Evolutionary conservation across 2,113 vertebrate species (phyloP).

Genomic region (Azemiops feae): DNA sequence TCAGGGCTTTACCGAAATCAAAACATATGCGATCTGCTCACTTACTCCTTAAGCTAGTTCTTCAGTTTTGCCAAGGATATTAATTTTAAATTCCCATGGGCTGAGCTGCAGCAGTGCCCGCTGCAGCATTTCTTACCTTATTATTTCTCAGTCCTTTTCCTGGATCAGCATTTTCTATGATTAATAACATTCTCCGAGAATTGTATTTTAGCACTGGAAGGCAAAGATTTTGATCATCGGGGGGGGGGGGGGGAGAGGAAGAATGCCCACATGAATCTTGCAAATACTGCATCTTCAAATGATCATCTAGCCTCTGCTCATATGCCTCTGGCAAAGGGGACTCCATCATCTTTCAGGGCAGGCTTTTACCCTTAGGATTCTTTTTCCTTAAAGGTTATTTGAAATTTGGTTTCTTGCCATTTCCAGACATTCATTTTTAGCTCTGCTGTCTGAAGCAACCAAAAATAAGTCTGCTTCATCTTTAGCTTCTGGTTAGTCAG

Average conservation of each 20-base stretch:
- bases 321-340: neutral
- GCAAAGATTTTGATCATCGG: neutral
- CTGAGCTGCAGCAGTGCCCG: neutral
- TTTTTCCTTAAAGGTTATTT: neutral
- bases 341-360: neutral
- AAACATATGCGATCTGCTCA: slow-evolving; percentile 37
- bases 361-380: neutral
- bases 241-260: neutral
- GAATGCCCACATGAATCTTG: neutral
- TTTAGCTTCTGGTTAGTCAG: neutral
- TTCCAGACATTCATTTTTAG: neutral
- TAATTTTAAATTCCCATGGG: slow-evolving; percentile 28
- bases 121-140: neutral
- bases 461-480: neutral
- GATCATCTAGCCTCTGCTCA: neutral
- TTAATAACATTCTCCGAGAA: neutral
- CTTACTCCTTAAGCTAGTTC: slow-evolving; percentile 10
- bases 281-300: neutral
- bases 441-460: neutral
- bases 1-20: slow-evolving; percentile 14
- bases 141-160: neutral
- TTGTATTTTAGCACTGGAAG: neutral
- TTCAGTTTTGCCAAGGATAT: slow-evolving; percentile 25
- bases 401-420: neutral
- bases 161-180: neutral